Evolutionary conservation across 2,113 vertebrate genomes (phyloP), one percentile per base, ranked within the genome.

Genomic region (Tyto alba): DNA sequence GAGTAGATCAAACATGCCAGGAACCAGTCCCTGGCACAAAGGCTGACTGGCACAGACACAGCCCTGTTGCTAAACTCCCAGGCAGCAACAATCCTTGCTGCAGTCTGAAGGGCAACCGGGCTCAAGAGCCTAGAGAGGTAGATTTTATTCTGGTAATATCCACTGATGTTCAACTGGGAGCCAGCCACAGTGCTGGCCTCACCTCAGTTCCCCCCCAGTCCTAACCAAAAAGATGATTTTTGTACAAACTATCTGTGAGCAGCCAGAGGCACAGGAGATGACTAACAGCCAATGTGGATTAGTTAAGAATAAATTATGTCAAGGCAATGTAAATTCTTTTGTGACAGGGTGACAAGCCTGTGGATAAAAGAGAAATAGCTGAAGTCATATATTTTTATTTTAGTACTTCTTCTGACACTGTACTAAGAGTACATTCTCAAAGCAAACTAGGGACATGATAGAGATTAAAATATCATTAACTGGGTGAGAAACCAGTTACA

Each of bases 301-400:
- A 92, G 47, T 74, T 90, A 69, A 74, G 76, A 93, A 92, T 88
- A 94, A 94, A 96, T 88, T 89, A 87, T 85, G 48, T 84, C 41
- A 64, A 94, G 40, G 6, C 43, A 84, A 75, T 91, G 84, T 43
- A 91, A 94, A 95, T 91, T 79, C 48, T 30, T 76, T 75, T 75
- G 53, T 93, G 89, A 85, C 56, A 83, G 83, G 40, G 30, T 91
- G 69, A 88, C 55, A 93, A 32, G 72, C 34, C 14, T 40, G 11
- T 57, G 76, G 80, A n/a, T 48, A 85, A 88, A 16, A 87, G 6
- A 86, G 60, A 82, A 92, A 76, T 15, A 88, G 81, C 15, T 91
- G 73, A 96, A 94, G 66, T 79, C 4, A 95, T 72, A 43, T 68
- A 85, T 93, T 95, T 91, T 88, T 16, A 85, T 87, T 92, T 91